Base-by-base conservation (phyloP, 2,797 vertebrate species). In the Sebastiscus tertius region DNA sequence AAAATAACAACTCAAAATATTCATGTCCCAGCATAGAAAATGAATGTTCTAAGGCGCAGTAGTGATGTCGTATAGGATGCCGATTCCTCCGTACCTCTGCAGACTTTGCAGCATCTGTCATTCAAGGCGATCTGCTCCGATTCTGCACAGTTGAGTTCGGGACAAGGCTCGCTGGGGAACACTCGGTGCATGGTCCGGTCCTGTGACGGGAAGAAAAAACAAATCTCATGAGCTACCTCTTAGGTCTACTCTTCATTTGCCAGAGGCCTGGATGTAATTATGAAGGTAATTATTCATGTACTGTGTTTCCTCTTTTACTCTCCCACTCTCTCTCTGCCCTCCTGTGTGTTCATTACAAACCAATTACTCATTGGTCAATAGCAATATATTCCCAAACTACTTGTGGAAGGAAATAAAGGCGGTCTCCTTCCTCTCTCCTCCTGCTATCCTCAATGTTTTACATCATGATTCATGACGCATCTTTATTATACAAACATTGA, bases 31-130 rank as follows among this genome's bases (percentile, higher is more conserved):
- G 5, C 18, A 34, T 39, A 13, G 22, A 22, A 42, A 42, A 49
- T 12, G 5, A 49, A 39, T 29, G 8, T n/a, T 13, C 27, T 4
- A 42, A 11, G 2, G 18, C 14, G 7, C 2, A 14, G 4, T 10
- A 49, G 36, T 7, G 6, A 18, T 52, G 56, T n/a, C 59, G 6
- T 9, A 26, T 1, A 36, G 26, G 22, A 24, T 1, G 2, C 22
- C 8, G 16, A 4, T 36, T 71, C 33, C 16, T 62, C 16, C 87
- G 82, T 96, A 99, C 98, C 98, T 98, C 97, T 97, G 95, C 98
- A 99, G 80, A 99, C 95, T 96, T 97, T 97, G 94, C 98, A 99
- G 94, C 98, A 99, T 87, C 97, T 97, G 92, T 97, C 96, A 84
- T 94, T 96, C 89, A 99, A 87, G 34, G 96, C 93, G 61, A 99